phyloP scores from a whole-genome alignment of 2,113 vertebrate genomes.

The Pitta sordida region DNA sequence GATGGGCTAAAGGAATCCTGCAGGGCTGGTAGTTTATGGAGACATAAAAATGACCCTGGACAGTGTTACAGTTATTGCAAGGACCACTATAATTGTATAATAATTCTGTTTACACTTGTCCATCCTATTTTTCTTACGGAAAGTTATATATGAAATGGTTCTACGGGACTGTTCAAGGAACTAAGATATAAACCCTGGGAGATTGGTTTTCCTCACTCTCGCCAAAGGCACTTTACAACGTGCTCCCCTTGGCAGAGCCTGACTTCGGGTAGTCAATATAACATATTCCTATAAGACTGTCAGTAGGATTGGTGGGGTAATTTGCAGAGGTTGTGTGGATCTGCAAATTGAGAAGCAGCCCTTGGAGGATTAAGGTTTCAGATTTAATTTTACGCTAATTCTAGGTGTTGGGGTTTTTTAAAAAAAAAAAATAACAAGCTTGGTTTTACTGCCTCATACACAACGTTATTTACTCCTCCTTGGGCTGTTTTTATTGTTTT shows the following conservation, averaged over 20 bases:
- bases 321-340: slow-evolving; percentile 59
- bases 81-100: slow-evolving; percentile 46
- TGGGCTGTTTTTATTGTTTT: background rate
- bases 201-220: slow-evolving; percentile 11
- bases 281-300: slow-evolving; percentile 49
- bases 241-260: background rate
- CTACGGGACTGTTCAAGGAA: background rate
- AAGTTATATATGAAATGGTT: slow-evolving; percentile 28
- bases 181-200: background rate
- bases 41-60: slow-evolving; percentile 37
- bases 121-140: slow-evolving; percentile 29
- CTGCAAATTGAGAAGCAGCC: slow-evolving; percentile 57
- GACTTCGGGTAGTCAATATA: slow-evolving; percentile 47
- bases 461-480: slow-evolving; percentile 39
- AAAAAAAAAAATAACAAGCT: slow-evolving; percentile 13
- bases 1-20: background rate
- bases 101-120: slow-evolving; percentile 61
- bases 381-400: slow-evolving; percentile 64
- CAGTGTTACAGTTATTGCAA: slow-evolving; percentile 27
- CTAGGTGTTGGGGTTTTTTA: slow-evolving; percentile 22
- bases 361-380: slow-evolving; percentile 56
- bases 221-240: background rate
- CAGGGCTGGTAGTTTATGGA: slow-evolving; percentile 7
- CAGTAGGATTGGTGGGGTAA: slow-evolving; percentile 47
- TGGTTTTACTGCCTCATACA: slow-evolving; percentile 33